Evolutionary conservation across 2,888 invertebrate species (phyloP), one percentile per base, ranked within the genome.

Genomic region (Parascotia fuliginaria): DNA sequence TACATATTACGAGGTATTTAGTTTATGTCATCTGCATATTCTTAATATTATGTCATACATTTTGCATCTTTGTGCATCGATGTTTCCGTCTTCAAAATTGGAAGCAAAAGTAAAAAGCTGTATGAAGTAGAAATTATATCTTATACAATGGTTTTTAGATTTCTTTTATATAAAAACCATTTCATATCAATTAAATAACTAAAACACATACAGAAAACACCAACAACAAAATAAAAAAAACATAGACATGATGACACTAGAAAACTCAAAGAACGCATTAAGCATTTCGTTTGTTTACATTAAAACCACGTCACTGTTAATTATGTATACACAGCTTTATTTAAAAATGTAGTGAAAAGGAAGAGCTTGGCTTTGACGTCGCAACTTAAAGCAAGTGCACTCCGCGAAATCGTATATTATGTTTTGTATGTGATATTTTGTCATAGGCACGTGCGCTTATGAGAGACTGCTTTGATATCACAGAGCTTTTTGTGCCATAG

Each of bases 291-390:
- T 76, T 72, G 69, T 78, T 79, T 82, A 79, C 79, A 77, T 75
- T 71, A 73, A 77, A 79, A 74, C 70, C 76, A 80, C 79, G 72
- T 75, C 80, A 73, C 78, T 87, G 85, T 83, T 89, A 89, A 89
- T 88, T 88, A 89, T 89, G 81, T 84, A 73, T 55, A 74, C 70
- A 69, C 54, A 75, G 72, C 68, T 76, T 77, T 79, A 77, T 76
- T 77, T 80, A 72, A 80, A 78, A 85, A 80, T 75, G 77, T 79
- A 81, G 79, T 89, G 84, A 89, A 90, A 86, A 87, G 89, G 89
- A 90, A 87, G 88, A 87, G 70, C 62, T 58, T 68, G 54, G 75
- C 89, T 90, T 90, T 89, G 89, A 87, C 78, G 80, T 79, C 78
- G 75, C 77, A 77, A 85, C 77, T 85, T 81, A 81, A 75, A 68